Percentiles rank a stretch among this genome's conserved stretches.
These are phyloP conservation scores for Polia nebulosa DNA, from an alignment of 2,888 invertebrate genomes.

Conservation along the genomic window DNA sequence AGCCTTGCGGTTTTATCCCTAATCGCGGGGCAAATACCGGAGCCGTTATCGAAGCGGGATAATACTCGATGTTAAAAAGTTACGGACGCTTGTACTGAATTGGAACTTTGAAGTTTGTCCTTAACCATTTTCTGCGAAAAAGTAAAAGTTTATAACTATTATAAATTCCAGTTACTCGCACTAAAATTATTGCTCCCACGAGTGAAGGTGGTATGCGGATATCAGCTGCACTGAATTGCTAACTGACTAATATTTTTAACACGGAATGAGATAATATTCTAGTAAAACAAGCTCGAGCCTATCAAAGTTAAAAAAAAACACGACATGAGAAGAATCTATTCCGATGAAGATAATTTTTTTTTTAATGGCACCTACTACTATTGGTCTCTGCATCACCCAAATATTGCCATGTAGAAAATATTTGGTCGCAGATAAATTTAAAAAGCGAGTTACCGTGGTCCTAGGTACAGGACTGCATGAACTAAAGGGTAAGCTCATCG, in stretches of 20 bases:
- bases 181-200: not conserved
- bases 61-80: slow-evolving; percentile 15
- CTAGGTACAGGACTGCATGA: no score
- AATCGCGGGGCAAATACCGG: slow-evolving; percentile 24
- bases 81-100: not conserved
- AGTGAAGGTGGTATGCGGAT: not conserved
- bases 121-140: slow-evolving; percentile 28
- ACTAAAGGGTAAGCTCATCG: no score
- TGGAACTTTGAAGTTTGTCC: slow-evolving; percentile 21
- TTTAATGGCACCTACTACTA: no score
- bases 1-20: slow-evolving; percentile 44
- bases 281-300: no score
- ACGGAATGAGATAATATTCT: not conserved
- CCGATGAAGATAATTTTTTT: not conserved
- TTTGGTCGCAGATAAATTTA: no score
- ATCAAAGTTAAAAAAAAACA: no score
- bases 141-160: slow-evolving; percentile 20
- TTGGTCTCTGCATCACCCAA: no score
- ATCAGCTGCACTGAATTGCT: not conserved
- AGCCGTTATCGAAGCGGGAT: slow-evolving; percentile 34
- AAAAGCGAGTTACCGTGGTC: no score
- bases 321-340: not conserved
- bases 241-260: not conserved
- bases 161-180: slow-evolving; percentile 3
- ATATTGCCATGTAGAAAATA: no score